These are phyloP conservation scores for Haplotaxodon microlepis DNA, from an alignment of 2,113 vertebrate genomes.

Conservation along the genomic window DNA sequence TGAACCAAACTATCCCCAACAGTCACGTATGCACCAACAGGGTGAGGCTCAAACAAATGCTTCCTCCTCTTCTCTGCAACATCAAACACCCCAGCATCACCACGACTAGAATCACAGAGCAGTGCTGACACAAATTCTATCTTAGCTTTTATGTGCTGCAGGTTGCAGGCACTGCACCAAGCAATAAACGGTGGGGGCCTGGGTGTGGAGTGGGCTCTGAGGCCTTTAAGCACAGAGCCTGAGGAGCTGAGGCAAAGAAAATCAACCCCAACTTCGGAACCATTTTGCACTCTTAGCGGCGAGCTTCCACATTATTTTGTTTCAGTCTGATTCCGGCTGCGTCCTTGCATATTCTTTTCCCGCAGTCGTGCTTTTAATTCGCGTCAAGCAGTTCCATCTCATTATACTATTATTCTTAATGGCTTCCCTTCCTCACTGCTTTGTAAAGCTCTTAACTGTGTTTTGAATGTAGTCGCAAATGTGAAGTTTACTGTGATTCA, in stretches of 20 bases:
- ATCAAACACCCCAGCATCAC: slow-evolving; percentile 6
- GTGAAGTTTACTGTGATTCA: slow-evolving; percentile 20
- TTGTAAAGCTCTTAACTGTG: slow-evolving; percentile 1
- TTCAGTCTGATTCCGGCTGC: neutral
- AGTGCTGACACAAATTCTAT: slow-evolving; percentile 18
- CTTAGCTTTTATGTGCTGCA: slow-evolving; percentile 15
- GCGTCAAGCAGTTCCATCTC: slow-evolving; percentile 5
- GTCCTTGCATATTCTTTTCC: slow-evolving; percentile 1
- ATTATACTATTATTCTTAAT: slow-evolving; percentile 18
- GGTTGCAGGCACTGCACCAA: slow-evolving; percentile 14
- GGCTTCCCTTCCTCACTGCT: neutral
- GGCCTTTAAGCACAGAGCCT: neutral
- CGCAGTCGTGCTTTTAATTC: slow-evolving; percentile 10
- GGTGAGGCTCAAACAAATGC: neutral
- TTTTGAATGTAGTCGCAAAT: slow-evolving; percentile 9
- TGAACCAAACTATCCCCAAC: neutral
- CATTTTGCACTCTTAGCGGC: neutral
- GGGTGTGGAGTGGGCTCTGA: neutral
- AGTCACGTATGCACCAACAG: neutral
- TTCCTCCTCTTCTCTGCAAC: neutral
- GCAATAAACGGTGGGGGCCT: slow-evolving; percentile 1
- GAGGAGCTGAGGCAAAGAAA: neutral
- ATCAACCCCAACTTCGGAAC: neutral
- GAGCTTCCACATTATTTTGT: neutral
- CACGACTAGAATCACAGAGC: neutral